Conservation (phyloP, 2,888 invertebrate species). For the Epicampocera succincta region DNA sequence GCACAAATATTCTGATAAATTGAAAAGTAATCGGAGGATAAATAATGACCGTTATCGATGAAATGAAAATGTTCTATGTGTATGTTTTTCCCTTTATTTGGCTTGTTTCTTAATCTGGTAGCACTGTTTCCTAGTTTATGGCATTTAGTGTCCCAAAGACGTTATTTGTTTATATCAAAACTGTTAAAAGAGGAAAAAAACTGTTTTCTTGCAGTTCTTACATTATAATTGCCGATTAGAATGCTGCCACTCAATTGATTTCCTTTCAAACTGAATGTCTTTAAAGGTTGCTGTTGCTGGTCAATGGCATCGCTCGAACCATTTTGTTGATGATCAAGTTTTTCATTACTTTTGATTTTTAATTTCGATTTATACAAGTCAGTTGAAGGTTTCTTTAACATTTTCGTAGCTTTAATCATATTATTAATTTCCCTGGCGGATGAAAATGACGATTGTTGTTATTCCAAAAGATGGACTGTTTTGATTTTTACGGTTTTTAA, state of each 20-base stretch:
- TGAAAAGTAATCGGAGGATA: too few relatives aligned
- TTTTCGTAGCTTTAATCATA: constrained; percentile 77
- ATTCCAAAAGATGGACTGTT: constrained; percentile 14
- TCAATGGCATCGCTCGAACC: constrained; percentile 20
- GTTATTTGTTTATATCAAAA: too few relatives aligned
- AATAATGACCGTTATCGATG: too few relatives aligned
- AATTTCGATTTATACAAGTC: constrained; percentile 75
- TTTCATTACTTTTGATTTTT: constrained; percentile 74
- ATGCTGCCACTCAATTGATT: constrained; percentile 92
- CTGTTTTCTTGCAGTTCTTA: constrained; percentile 80
- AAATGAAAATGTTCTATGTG: too few relatives aligned
- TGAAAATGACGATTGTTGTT: constrained; percentile 15
- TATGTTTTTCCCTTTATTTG: too few relatives aligned
- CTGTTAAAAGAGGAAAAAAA: too few relatives aligned
- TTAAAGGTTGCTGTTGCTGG: constrained; percentile 82
- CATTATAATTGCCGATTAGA: constrained; percentile 92
- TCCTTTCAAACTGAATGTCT: constrained; percentile 88
- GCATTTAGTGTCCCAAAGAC: too few relatives aligned
- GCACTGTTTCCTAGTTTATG: background rate
- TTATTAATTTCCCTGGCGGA: constrained; percentile 21
- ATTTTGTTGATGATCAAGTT: constrained; percentile 41
- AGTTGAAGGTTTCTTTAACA: constrained; percentile 75
- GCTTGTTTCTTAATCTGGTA: background rate
- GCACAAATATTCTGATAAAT: too few relatives aligned
- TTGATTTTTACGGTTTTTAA: constrained; percentile 64